These are phyloP conservation scores for Belgica antarctica DNA, from an alignment of 2,888 invertebrate species.

Conservation along the genomic window DNA sequence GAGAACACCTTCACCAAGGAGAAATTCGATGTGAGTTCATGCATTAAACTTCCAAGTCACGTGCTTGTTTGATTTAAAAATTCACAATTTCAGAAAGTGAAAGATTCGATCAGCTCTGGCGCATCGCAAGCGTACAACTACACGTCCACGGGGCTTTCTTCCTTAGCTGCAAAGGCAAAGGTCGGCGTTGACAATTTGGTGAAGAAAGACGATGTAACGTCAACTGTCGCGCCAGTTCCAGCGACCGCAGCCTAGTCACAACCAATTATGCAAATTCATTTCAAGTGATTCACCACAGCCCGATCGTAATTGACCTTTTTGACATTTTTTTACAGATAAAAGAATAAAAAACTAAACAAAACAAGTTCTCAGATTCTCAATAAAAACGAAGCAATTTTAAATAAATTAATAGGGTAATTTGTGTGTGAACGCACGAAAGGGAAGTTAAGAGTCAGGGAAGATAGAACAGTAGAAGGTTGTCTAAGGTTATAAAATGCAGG, in stretches of 20 bases:
- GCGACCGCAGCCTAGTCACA: not conserved
- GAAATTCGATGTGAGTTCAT: conserved; percentile 5
- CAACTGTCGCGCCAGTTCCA: not conserved
- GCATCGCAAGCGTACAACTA: not conserved
- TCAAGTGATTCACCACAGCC: too few species aligned
- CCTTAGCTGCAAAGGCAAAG: not conserved
- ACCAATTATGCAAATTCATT: not conserved
- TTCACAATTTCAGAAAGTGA: conserved; percentile 12
- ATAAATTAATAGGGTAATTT: too few species aligned
- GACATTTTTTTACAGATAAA: conserved; percentile 10
- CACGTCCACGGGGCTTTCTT: too few species aligned
- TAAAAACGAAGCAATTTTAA: too few species aligned
- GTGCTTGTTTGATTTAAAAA: not conserved
- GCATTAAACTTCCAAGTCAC: too few species aligned
- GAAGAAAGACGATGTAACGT: not conserved
- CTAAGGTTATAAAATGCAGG: too few species aligned
- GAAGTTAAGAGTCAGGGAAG: too few species aligned
- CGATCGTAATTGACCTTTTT: not conserved
- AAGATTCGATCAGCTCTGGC: not conserved
- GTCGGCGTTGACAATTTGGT: not conserved
- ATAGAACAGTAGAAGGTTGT: too few species aligned
- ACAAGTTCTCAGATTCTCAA: too few species aligned
- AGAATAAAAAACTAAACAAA: too few species aligned
- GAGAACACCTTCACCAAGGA: conserved; percentile 14
- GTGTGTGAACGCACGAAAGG: too few species aligned